phyloP scores from a whole-genome alignment of 2,888 invertebrate genomes.

The Blastobasis adustella region DNA sequence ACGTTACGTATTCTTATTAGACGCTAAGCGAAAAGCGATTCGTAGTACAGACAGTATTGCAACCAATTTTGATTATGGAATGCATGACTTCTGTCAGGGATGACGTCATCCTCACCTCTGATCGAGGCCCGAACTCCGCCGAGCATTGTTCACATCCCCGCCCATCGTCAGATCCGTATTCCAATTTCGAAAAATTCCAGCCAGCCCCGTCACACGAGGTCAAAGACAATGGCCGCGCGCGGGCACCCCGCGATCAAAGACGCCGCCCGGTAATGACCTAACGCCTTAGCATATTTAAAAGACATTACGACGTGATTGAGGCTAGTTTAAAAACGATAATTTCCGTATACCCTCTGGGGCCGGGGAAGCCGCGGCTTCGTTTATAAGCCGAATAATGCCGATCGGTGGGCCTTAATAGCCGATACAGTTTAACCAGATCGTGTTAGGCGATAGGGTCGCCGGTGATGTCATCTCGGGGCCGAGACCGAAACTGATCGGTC shows the following conservation, averaged over 20 bases:
- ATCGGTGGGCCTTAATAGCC: neutral
- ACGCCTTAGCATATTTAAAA: conserved; percentile 45
- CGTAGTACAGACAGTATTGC: too few relatives aligned
- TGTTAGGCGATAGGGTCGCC: too few relatives aligned
- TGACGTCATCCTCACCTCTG: too few relatives aligned
- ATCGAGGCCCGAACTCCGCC: too few relatives aligned
- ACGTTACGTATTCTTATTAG: too few relatives aligned
- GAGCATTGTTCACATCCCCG: too few relatives aligned
- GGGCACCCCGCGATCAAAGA: conserved; percentile 27
- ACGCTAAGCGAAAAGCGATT: too few relatives aligned
- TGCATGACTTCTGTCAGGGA: too few relatives aligned
- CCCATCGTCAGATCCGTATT: too few relatives aligned
- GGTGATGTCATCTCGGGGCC: too few relatives aligned
- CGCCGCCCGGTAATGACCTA: conserved; percentile 30
- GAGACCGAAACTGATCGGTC: too few relatives aligned
- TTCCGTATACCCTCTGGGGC: conserved; percentile 24
- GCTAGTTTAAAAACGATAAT: conserved; percentile 52
- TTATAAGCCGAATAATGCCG: neutral
- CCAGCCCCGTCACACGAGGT: neutral
- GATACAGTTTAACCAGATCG: conserved; percentile 5
- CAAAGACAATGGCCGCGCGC: conserved; percentile 18
- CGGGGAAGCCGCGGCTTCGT: neutral
- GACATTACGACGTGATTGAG: conserved; percentile 42
- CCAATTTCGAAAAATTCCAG: conserved; percentile 2
- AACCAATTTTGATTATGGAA: too few relatives aligned